These are phyloP conservation scores for Pyrrhosoma nymphula DNA, from an alignment of 2,888 invertebrate species.

Conservation along the genomic window DNA sequence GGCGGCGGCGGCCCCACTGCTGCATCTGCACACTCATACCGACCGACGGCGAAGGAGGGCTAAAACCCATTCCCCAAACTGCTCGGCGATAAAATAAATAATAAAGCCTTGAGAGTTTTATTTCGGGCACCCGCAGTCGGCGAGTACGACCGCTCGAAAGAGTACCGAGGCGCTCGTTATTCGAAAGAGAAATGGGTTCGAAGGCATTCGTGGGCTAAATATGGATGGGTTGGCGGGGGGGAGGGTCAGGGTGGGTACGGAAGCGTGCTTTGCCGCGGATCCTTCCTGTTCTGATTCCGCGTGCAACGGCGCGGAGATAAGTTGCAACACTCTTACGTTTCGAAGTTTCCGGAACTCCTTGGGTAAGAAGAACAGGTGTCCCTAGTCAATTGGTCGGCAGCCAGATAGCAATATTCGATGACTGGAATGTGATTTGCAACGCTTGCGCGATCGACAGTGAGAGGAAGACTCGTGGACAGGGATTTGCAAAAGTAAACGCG, in stretches of 20 bases:
- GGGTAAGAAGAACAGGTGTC: neutral
- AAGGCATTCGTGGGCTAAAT: neutral
- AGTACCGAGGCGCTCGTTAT: neutral
- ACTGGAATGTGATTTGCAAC: neutral
- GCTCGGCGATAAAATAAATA: neutral
- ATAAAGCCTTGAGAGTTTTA: neutral
- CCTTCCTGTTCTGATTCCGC: neutral
- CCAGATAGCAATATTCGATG: neutral
- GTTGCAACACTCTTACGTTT: neutral
- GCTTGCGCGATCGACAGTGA: neutral
- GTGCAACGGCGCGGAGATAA: neutral
- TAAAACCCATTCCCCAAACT: neutral
- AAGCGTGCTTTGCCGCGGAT: neutral
- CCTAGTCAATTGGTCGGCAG: neutral
- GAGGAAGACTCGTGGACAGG: neutral
- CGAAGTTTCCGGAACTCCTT: neutral
- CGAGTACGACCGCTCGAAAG: neutral
- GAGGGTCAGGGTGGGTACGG: too few species aligned
- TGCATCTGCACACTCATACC: neutral
- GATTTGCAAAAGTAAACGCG: neutral
- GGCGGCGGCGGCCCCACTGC: neutral
- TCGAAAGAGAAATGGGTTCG: conserved; percentile 2
- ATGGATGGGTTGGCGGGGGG: neutral
- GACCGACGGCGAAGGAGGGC: neutral
- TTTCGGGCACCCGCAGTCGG: neutral